Evolutionary conservation across 1,140 invertebrate species (phyloP).

Genomic region (Aleiodes sp.): DNA sequence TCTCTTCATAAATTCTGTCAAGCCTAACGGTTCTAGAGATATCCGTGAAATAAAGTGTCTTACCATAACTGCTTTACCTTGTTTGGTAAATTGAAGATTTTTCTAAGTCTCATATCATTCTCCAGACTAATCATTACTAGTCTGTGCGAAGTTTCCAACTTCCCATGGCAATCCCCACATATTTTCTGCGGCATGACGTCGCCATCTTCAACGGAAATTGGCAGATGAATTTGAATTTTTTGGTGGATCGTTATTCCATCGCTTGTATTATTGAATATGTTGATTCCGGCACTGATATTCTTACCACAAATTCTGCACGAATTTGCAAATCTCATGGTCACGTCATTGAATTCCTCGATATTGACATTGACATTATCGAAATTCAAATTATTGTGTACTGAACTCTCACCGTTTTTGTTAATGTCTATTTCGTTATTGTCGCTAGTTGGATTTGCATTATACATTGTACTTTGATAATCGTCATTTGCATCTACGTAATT

Average conservation of each 20-base stretch:
- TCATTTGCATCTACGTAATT: not conserved
- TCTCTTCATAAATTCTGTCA: too few species aligned
- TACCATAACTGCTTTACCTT: too few species aligned
- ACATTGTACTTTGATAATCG: conserved; percentile 13
- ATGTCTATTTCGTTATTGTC: conserved; percentile 6
- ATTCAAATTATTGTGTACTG: conserved; percentile 2
- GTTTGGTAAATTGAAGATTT: conserved; percentile 46
- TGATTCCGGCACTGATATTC: conserved; percentile 37
- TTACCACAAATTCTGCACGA: conserved; percentile 37
- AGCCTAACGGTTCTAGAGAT: too few species aligned
- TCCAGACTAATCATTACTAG: conserved; percentile 45
- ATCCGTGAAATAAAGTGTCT: too few species aligned
- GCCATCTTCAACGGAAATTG: conserved; percentile 41
- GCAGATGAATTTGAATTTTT: conserved; percentile 50
- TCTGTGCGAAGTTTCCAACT: conserved; percentile 49
- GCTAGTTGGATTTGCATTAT: conserved; percentile 1
- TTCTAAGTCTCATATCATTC: conserved; percentile 50
- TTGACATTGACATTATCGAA: conserved; percentile 23
- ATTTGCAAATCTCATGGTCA: conserved; percentile 23
- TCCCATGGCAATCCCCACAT: conserved; percentile 49
- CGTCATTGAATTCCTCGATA: conserved; percentile 21
- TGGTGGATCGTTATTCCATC: conserved; percentile 43
- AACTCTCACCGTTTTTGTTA: not conserved
- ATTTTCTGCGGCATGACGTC: conserved; percentile 49
- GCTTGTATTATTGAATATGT: conserved; percentile 46